Percentiles rank a stretch among this genome's conserved stretches.
phyloP scores from a whole-genome alignment of 2,113 vertebrate genomes.

The Anarrhichthys ocellatus region DNA sequence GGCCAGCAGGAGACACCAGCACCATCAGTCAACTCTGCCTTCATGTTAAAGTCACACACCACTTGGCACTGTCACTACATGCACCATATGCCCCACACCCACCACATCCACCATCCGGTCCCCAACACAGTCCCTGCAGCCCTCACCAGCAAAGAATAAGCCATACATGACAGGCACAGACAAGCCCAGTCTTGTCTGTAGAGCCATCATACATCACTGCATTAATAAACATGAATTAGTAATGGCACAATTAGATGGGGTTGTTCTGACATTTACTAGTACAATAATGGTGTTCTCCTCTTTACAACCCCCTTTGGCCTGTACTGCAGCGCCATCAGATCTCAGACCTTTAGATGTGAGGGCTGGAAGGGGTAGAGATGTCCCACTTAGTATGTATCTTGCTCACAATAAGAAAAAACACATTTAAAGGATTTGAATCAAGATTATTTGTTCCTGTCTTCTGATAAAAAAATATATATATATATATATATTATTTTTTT shows the following conservation, averaged over 20 bases:
- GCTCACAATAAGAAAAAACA: neutral
- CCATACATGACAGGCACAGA: constrained; percentile 69
- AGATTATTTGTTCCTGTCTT: neutral
- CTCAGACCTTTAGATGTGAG: constrained; percentile 53
- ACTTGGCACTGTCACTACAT: constrained; percentile 72
- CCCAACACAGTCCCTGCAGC: constrained; percentile 54
- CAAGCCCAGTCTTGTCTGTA: constrained; percentile 63
- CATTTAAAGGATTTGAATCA: neutral
- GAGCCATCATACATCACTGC: constrained; percentile 77
- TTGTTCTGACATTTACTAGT: constrained; percentile 78
- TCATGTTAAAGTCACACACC: constrained; percentile 73
- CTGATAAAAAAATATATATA: neutral
- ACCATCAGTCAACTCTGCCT: constrained; percentile 71
- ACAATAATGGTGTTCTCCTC: constrained; percentile 67
- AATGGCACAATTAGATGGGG: constrained; percentile 79
- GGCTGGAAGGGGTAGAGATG: constrained; percentile 34
- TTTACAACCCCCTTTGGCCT: constrained; percentile 57
- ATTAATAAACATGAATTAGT: constrained; percentile 86
- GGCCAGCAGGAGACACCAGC: constrained; percentile 78
- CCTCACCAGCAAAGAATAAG: constrained; percentile 61
- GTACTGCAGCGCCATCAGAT: constrained; percentile 39
- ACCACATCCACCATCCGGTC: constrained; percentile 38
- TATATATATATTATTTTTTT: neutral
- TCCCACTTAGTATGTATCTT: neutral
- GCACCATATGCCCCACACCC: constrained; percentile 69